Percentiles rank a stretch among this genome's conserved stretches.
These are phyloP conservation scores for Gasterosteus aculeatus DNA, from an alignment of 2,113 vertebrate genomes.

Conservation along the genomic window DNA sequence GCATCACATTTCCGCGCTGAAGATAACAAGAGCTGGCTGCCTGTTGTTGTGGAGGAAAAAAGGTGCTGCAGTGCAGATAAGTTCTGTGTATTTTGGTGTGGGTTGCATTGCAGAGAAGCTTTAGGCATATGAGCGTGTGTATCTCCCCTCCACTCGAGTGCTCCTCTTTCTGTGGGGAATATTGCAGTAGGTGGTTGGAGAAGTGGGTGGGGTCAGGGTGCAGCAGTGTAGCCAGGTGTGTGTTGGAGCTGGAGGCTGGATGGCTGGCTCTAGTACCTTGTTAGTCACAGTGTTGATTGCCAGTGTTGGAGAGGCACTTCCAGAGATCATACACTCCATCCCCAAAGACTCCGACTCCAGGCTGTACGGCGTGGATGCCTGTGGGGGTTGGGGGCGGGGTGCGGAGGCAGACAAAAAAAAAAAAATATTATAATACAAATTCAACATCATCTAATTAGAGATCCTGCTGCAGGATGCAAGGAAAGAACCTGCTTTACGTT, in stretches of 20 bases:
- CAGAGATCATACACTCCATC: conserved; percentile 96
- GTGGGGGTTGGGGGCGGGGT: conserved; percentile 57
- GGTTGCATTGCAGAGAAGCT: conserved; percentile 72
- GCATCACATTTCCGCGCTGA: conserved; percentile 53
- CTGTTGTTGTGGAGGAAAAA: conserved; percentile 59
- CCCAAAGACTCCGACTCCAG: conserved; percentile 93
- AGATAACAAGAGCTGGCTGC: conserved; percentile 58
- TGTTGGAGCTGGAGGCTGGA: conserved; percentile 76
- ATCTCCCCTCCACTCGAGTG: conserved; percentile 70
- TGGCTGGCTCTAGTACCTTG: conserved; percentile 86
- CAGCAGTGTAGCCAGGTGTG: conserved; percentile 76
- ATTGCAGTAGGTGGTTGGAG: conserved; percentile 77
- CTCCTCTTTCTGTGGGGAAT: conserved; percentile 73
- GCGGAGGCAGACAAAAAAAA: conserved; percentile 49
- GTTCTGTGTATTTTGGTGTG: conserved; percentile 73
- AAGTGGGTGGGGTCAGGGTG: conserved; percentile 79
- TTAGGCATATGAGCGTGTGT: conserved; percentile 63
- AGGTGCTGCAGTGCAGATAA: conserved; percentile 66
- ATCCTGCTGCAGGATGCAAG: conserved; percentile 44
- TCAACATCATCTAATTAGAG: conserved; percentile 65
- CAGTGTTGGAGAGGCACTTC: conserved; percentile 95
- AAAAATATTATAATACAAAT: conserved; percentile 7
- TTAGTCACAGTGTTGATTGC: conserved; percentile 98
- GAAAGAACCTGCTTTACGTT: conserved; percentile 22
- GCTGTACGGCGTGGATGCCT: conserved; percentile 94